Evolutionary conservation across 2,888 invertebrate genomes (phyloP).

Genomic region (Andrena fulva): DNA sequence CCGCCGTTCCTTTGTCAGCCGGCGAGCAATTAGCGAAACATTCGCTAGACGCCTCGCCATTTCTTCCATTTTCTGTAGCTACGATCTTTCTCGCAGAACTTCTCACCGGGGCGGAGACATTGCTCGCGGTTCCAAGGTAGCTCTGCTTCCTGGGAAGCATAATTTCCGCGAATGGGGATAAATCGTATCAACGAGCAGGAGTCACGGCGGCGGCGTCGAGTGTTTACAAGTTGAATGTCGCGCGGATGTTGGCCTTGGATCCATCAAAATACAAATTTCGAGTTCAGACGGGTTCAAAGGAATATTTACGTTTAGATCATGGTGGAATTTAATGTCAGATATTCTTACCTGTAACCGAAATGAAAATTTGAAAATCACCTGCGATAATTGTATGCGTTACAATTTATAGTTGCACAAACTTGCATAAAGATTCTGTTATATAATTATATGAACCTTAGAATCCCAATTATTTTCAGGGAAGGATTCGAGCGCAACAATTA

Average conservation of each 20-base stretch:
- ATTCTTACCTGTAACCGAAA: background rate
- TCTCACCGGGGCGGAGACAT: no score
- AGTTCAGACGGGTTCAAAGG: background rate
- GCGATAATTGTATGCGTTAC: no score
- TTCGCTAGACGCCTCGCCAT: background rate
- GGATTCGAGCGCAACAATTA: no score
- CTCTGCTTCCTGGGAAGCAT: background rate
- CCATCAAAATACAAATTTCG: constrained; percentile 39
- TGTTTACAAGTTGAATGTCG: constrained; percentile 48
- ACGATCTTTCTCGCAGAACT: background rate
- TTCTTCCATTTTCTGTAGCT: background rate
- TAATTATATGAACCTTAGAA: no score
- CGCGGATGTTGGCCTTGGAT: constrained; percentile 21
- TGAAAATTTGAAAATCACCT: background rate
- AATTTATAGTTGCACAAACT: no score
- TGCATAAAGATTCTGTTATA: no score
- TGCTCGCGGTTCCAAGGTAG: background rate
- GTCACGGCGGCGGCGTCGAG: background rate
- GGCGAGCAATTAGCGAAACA: constrained; percentile 17
- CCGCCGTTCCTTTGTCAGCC: constrained; percentile 38
- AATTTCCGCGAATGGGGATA: background rate
- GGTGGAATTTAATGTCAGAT: background rate
- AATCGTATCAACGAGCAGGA: background rate
- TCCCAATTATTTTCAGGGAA: no score
- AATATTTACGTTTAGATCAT: background rate